Evolutionary conservation across 2,113 vertebrate species (phyloP).

Genomic region (Cyrtonyx montezumae): DNA sequence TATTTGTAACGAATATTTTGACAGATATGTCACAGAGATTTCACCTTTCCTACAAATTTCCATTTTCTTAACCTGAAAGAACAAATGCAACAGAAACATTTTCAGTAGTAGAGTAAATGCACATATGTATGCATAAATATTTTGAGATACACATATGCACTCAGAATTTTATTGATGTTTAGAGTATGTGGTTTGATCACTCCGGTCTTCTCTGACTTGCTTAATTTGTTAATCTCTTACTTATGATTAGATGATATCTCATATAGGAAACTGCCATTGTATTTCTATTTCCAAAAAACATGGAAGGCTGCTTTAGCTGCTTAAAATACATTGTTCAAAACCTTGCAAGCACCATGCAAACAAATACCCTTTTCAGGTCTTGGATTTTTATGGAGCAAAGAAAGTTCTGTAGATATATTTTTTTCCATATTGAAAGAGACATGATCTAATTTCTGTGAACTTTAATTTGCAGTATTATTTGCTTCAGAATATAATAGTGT

Average conservation of each 20-base stretch:
- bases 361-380: background rate
- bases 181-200: background rate
- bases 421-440: background rate
- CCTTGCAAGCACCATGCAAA: background rate
- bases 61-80: slow-evolving; percentile 26
- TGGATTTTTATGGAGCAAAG: background rate
- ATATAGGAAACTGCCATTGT: background rate
- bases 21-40: slow-evolving; percentile 39
- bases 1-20: slow-evolving; percentile 64
- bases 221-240: background rate
- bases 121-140: background rate
- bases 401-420: background rate
- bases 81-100: background rate
- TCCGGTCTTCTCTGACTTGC: background rate
- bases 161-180: background rate
- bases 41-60: slow-evolving; percentile 40
- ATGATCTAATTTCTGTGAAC: background rate
- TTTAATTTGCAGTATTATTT: background rate
- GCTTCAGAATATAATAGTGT: background rate
- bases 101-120: background rate
- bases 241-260: background rate
- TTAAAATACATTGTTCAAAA: background rate
- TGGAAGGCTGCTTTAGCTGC: background rate
- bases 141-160: background rate
- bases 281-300: background rate